Evolutionary conservation across 2,888 invertebrate species (phyloP).

Genomic region (Lysandra coridon): DNA sequence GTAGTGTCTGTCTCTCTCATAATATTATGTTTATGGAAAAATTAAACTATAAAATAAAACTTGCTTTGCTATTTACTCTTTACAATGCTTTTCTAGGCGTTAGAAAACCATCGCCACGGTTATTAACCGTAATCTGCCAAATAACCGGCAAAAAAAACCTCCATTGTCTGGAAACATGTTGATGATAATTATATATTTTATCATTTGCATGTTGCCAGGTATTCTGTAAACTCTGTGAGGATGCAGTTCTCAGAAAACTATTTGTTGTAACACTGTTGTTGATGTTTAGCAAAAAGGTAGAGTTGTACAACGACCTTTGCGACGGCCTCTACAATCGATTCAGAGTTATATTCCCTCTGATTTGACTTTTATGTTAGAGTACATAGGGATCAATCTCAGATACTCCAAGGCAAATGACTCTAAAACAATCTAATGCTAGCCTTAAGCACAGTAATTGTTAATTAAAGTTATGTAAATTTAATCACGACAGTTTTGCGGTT

Average conservation of each 20-base stretch:
- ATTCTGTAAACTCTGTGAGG: background rate
- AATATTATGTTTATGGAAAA: too few species aligned
- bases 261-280: background rate
- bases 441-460: background rate
- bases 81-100: too few species aligned
- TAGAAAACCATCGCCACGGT: too few species aligned
- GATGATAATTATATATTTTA: background rate
- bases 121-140: too few species aligned
- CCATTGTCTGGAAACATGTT: too few species aligned
- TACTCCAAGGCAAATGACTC: background rate
- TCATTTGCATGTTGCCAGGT: background rate
- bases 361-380: background rate
- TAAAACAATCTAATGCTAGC: background rate
- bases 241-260: background rate
- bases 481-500: background rate
- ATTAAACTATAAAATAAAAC: too few species aligned
- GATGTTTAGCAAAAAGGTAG: background rate
- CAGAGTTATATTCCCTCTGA: background rate
- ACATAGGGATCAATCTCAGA: background rate
- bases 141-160: too few species aligned
- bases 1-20: too few species aligned
- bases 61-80: too few species aligned
- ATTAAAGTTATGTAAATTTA: background rate
- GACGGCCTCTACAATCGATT: background rate
- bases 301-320: constrained; percentile 12